phyloP scores from a whole-genome alignment of 2,888 invertebrate genomes.

The Eupithecia exiguata region DNA sequence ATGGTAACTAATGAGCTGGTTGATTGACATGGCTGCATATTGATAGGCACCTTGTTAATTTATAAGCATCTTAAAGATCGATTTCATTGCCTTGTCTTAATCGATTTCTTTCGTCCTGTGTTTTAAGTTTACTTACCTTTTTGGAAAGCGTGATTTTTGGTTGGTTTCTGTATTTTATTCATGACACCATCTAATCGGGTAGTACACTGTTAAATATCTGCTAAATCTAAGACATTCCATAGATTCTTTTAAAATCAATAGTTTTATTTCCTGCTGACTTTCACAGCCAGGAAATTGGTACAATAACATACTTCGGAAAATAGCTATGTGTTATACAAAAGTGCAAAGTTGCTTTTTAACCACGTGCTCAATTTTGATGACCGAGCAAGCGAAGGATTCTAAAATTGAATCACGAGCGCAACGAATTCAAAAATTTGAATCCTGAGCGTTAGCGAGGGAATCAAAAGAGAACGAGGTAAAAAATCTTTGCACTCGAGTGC shows the following conservation, averaged over 20 bases:
- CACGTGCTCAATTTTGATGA: too few species aligned
- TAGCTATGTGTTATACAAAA: too few species aligned
- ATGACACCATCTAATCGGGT: too few species aligned
- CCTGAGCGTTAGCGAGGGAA: too few species aligned
- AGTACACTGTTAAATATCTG: neutral
- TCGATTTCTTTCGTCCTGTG: neutral
- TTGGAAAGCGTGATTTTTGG: neutral
- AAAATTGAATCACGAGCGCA: too few species aligned
- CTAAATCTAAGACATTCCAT: neutral
- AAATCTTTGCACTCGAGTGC: too few species aligned
- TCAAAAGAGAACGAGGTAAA: too few species aligned
- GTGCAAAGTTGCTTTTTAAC: too few species aligned
- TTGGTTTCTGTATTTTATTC: neutral
- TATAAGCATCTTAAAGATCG: conserved; percentile 18
- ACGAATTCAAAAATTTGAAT: too few species aligned
- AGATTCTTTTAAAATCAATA: too few species aligned
- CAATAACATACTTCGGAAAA: neutral
- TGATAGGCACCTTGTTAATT: conserved; percentile 6
- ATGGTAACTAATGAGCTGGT: conserved; percentile 13
- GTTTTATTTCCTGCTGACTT: too few species aligned
- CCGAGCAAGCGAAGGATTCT: too few species aligned
- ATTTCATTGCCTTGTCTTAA: conserved; percentile 5
- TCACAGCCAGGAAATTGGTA: neutral
- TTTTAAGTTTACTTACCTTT: neutral
- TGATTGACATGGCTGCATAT: conserved; percentile 30